phyloP scores from a whole-genome alignment of 2,888 invertebrate species.

The Lasioglossum marginatum region DNA sequence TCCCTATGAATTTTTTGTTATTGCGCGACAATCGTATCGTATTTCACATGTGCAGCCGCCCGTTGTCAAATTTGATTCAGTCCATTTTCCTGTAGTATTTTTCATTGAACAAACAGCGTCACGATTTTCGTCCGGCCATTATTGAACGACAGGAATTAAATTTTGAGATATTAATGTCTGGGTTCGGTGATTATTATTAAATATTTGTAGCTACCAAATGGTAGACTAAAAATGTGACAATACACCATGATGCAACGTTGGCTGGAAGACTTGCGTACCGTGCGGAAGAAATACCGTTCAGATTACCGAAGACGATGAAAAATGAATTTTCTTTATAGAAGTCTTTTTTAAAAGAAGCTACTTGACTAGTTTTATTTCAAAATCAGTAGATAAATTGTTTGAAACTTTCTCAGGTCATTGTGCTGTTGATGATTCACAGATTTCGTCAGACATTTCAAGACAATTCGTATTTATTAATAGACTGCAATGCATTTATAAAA shows the following conservation, averaged over 20 bases:
- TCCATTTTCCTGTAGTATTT: neutral
- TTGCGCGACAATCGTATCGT: neutral
- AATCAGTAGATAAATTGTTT: neutral
- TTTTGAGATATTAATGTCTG: neutral
- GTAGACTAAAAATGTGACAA: neutral
- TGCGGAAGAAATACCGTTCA: neutral
- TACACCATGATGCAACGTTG: neutral
- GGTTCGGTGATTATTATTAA: neutral
- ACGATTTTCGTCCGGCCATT: neutral
- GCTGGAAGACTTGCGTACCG: neutral
- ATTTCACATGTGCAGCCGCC: neutral
- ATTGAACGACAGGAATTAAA: neutral
- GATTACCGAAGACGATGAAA: neutral
- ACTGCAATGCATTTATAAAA: too few species aligned
- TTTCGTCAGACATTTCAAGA: too few species aligned
- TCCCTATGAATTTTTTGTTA: neutral
- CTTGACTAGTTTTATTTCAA: neutral
- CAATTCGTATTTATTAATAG: too few species aligned
- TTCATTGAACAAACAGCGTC: neutral
- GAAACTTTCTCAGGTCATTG: too few species aligned
- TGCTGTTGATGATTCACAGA: too few species aligned
- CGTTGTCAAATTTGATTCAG: neutral
- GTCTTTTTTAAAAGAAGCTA: neutral
- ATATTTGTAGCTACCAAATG: neutral
- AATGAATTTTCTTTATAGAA: neutral